phyloP scores from a whole-genome alignment of 2,797 vertebrate species.

The Sebastes melanostomus region DNA sequence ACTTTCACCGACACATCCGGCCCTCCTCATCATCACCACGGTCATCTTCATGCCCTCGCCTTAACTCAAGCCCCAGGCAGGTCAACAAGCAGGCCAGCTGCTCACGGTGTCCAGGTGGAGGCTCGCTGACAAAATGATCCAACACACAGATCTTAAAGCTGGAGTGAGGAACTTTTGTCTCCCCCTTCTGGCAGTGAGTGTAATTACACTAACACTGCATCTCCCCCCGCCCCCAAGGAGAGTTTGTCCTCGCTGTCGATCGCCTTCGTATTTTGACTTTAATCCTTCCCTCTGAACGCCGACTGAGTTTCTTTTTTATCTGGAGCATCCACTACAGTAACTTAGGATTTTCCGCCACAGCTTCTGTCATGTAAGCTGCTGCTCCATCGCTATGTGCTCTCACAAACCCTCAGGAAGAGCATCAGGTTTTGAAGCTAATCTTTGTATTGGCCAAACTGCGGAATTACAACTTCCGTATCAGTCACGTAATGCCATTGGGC shows the following conservation, averaged over 20 bases:
- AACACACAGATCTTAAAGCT: constrained; percentile 4
- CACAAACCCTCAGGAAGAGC: too few relatives aligned
- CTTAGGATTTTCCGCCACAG: not conserved
- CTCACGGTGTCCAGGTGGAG: constrained; percentile 56
- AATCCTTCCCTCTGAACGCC: not conserved
- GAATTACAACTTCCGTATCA: too few relatives aligned
- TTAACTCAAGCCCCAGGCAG: constrained; percentile 47
- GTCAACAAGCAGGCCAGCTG: constrained; percentile 54
- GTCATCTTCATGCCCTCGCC: constrained; percentile 63
- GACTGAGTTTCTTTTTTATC: not conserved
- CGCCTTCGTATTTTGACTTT: not conserved
- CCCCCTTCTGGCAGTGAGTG: not conserved
- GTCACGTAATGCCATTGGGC: too few relatives aligned
- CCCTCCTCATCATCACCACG: constrained; percentile 45
- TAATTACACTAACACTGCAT: not conserved
- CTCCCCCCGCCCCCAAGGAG: not conserved
- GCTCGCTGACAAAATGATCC: constrained; percentile 28
- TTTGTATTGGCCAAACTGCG: too few relatives aligned
- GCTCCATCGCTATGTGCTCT: too few relatives aligned
- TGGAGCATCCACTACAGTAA: too few relatives aligned
- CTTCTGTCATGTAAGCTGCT: too few relatives aligned
- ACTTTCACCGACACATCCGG: constrained; percentile 30
- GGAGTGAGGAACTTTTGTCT: not conserved
- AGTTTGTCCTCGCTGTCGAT: not conserved
- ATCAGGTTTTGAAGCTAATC: too few relatives aligned